Conservation (phyloP, 2,797 vertebrate genomes). For the Salarias fasciatus region DNA sequence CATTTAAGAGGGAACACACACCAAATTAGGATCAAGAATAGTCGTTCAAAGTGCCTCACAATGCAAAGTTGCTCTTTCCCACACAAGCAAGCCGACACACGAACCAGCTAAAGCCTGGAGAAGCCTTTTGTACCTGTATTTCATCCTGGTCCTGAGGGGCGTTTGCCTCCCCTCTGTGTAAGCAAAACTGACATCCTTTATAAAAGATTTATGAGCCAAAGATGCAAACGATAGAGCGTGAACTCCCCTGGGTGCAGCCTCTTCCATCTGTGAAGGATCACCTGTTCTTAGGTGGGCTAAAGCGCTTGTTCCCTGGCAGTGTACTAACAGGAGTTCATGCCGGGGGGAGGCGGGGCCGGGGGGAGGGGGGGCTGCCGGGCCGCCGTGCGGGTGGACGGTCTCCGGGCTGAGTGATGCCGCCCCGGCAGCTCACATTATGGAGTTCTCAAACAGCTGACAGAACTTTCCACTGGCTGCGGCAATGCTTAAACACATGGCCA, state of each 20-base stretch:
- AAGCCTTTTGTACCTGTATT: slow-evolving; percentile 81
- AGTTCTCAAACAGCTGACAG: slow-evolving; percentile 54
- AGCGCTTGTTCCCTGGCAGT: slow-evolving; percentile 72
- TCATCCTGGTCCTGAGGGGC: slow-evolving; percentile 78
- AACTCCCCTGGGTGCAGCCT: slow-evolving; percentile 79
- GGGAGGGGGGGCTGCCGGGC: too few relatives aligned
- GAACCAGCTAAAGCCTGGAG: slow-evolving; percentile 57
- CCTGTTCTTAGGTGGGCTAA: slow-evolving; percentile 83
- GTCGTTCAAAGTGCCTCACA: slow-evolving; percentile 44
- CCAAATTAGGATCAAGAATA: slow-evolving; percentile 52
- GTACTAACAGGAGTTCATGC: slow-evolving; percentile 68
- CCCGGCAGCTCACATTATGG: slow-evolving; percentile 33
- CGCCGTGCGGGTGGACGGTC: slow-evolving; percentile 16
- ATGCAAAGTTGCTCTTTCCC: slow-evolving; percentile 46
- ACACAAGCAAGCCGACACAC: slow-evolving; percentile 42
- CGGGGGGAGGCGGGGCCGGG: slow-evolving; percentile 34
- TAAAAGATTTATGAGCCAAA: slow-evolving; percentile 88
- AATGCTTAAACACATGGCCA: slow-evolving; percentile 59
- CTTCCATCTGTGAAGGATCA: slow-evolving; percentile 85
- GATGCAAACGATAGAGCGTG: slow-evolving; percentile 85
- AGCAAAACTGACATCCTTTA: slow-evolving; percentile 89
- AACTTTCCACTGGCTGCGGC: slow-evolving; percentile 29
- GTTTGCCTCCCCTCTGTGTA: slow-evolving; percentile 81
- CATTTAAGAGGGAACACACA: slow-evolving; percentile 52
- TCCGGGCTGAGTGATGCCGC: slow-evolving; percentile 44